These are phyloP conservation scores for Azorinus chamasolen DNA, from an alignment of 2,888 invertebrate species.

Conservation along the genomic window DNA sequence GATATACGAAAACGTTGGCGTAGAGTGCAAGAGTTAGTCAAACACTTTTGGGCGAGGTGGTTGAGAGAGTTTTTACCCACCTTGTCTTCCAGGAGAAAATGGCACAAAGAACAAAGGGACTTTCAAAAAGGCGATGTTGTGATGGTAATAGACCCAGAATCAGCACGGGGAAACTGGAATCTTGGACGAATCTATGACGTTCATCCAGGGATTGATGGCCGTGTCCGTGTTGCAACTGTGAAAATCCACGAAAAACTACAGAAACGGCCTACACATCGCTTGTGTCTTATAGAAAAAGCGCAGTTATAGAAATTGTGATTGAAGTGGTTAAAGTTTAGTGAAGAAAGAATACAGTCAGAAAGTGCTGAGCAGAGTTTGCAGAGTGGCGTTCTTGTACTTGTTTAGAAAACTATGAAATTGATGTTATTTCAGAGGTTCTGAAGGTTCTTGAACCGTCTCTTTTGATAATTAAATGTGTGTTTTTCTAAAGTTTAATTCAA, in stretches of 20 bases:
- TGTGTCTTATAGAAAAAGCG: slow-evolving; percentile 34
- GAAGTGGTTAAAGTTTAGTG: too few species aligned
- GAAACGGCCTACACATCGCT: slow-evolving; percentile 26
- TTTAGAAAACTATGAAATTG: too few species aligned
- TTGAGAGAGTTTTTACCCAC: too few species aligned
- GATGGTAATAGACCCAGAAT: slow-evolving; percentile 38
- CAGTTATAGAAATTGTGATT: too few species aligned
- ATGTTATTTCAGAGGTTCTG: too few species aligned
- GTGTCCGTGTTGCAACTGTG: slow-evolving; percentile 39
- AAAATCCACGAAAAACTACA: slow-evolving; percentile 14
- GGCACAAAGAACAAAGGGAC: slow-evolving; percentile 29
- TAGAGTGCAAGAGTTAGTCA: slow-evolving; percentile 51
- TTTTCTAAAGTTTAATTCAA: too few species aligned
- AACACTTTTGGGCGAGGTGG: slow-evolving; percentile 56
- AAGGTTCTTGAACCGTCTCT: too few species aligned
- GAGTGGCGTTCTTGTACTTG: too few species aligned
- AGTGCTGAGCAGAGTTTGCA: too few species aligned
- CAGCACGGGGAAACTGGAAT: slow-evolving; percentile 25
- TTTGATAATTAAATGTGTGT: too few species aligned
- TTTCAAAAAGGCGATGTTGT: slow-evolving; percentile 51
- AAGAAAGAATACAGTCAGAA: too few species aligned
- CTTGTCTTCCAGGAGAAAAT: slow-evolving; percentile 33
- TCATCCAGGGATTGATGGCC: slow-evolving; percentile 46
- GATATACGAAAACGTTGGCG: too few species aligned
- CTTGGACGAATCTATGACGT: slow-evolving; percentile 33